Conservation (phyloP, 2,888 invertebrate species). For the Ephialtes manifestator region DNA sequence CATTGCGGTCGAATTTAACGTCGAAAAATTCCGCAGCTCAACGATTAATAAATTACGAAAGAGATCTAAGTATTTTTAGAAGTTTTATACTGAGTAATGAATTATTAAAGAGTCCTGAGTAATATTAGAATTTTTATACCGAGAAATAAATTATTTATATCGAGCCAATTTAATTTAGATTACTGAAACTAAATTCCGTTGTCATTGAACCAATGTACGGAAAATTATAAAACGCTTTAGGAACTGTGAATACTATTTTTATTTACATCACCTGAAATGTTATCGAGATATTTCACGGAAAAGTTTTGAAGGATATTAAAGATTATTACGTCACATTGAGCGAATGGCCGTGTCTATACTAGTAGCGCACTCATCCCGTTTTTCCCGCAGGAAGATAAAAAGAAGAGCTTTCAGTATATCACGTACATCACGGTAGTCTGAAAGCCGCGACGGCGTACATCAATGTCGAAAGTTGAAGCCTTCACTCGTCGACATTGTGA, state of each 20-base stretch:
- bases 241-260: not conserved
- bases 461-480: constrained; percentile 66
- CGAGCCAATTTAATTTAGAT: no score
- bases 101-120: no score
- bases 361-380: constrained; percentile 5
- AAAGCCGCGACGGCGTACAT: constrained; percentile 62
- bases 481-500: constrained; percentile 40
- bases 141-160: no score
- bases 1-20: not conserved
- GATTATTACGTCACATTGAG: constrained; percentile 1
- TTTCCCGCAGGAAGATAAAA: constrained; percentile 41
- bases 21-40: no score
- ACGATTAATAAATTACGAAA: no score
- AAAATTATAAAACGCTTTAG: no score
- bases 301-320: not conserved
- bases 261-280: not conserved
- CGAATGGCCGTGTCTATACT: not conserved
- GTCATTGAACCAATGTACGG: no score
- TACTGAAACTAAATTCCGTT: no score
- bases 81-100: no score
- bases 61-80: no score
- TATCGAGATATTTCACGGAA: not conserved
- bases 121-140: no score
- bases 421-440: constrained; percentile 29
- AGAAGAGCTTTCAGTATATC: constrained; percentile 51